A percentile compares a stretch with the other conserved stretches of the same genome.
Evolutionary conservation across 2,888 invertebrate genomes (phyloP).

Genomic region (Hyposoter dolosus): DNA sequence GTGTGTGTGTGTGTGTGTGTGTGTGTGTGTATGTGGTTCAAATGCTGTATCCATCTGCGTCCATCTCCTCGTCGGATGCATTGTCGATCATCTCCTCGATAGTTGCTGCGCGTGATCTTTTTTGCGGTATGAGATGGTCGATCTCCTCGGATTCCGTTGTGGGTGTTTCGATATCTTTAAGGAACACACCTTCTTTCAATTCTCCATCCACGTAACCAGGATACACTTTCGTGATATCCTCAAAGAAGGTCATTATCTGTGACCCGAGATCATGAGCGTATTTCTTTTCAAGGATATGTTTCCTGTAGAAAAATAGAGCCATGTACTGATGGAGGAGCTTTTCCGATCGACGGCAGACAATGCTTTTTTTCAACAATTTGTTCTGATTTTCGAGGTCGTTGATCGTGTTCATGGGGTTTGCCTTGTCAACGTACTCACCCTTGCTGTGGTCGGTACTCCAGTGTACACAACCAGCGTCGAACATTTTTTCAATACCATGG

Average conservation of each 20-base stretch:
- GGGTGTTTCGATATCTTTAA: no score
- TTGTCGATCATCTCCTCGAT: no score
- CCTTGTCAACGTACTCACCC: neutral
- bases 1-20: no score
- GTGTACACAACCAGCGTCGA: neutral
- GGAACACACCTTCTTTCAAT: no score
- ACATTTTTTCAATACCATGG: neutral
- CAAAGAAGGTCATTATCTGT: constrained; percentile 55
- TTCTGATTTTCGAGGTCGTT: constrained; percentile 69
- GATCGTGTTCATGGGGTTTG: constrained; percentile 37
- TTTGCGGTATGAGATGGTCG: no score
- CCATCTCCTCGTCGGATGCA: no score
- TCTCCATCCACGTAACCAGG: no score
- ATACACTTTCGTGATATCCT: no score
- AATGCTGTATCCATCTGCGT: no score
- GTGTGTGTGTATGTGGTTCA: no score
- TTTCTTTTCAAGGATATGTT: constrained; percentile 29
- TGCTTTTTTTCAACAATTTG: constrained; percentile 51
- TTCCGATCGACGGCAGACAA: constrained; percentile 46
- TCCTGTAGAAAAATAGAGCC: constrained; percentile 57
- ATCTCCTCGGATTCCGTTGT: no score
- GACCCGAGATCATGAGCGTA: constrained; percentile 19
- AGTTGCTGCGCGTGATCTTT: no score
- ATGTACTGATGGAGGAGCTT: constrained; percentile 66
- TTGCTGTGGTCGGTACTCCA: neutral